Evolutionary conservation across 2,888 invertebrate species (phyloP).

Genomic region (Ptilodon capucinus): DNA sequence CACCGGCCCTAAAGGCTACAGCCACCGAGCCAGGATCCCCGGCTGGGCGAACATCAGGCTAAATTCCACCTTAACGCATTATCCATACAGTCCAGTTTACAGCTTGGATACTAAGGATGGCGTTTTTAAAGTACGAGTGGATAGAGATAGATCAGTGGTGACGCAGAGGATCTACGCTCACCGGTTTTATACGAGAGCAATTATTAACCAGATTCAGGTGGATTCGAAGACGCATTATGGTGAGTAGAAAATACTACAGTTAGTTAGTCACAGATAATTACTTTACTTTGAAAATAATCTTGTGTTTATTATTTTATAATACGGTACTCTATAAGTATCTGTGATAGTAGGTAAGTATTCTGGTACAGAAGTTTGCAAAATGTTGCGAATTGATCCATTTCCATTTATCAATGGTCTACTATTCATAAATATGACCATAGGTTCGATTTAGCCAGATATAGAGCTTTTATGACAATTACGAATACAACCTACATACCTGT

Average conservation of each 20-base stretch:
- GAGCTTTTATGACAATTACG: too few species aligned
- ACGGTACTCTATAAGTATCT: too few species aligned
- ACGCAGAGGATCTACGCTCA: conserved; percentile 77
- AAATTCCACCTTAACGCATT: conserved; percentile 68
- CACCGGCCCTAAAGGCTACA: conserved; percentile 80
- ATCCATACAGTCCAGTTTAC: conserved; percentile 64
- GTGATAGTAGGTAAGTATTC: too few species aligned
- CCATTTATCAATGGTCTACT: too few species aligned
- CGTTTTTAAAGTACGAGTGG: conserved; percentile 72
- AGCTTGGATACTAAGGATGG: conserved; percentile 73
- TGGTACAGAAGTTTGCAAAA: too few species aligned
- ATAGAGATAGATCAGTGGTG: conserved; percentile 71
- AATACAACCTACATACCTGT: too few species aligned
- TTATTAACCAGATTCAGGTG: conserved; percentile 76
- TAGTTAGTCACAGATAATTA: too few species aligned
- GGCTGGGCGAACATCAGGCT: conserved; percentile 81
- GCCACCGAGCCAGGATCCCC: conserved; percentile 84
- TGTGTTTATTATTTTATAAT: too few species aligned
- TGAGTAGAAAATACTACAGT: conserved; percentile 28
- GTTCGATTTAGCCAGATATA: too few species aligned
- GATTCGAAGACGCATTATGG: conserved; percentile 67
- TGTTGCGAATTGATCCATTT: too few species aligned
- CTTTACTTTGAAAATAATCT: too few species aligned
- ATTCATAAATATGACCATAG: too few species aligned
- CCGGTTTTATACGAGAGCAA: conserved; percentile 72